phyloP scores from a whole-genome alignment of 2,113 vertebrate species.

The Albula glossodonta region DNA sequence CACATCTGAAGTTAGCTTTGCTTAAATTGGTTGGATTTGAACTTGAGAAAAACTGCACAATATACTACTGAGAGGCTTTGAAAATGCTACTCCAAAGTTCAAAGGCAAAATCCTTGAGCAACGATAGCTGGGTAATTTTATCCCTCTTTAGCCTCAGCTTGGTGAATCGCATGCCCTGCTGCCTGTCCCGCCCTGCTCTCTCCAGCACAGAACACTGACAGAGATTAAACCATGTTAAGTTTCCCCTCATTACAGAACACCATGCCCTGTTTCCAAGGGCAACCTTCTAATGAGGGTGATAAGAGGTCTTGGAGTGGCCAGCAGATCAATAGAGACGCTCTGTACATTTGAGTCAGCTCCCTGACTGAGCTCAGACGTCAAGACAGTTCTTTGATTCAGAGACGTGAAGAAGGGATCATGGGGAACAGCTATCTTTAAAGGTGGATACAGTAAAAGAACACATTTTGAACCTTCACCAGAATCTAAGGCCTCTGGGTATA shows the following conservation, averaged over 20 bases:
- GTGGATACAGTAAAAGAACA: not conserved
- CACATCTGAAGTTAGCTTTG: constrained; percentile 1
- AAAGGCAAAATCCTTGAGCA: constrained; percentile 11
- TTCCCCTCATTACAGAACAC: constrained; percentile 15
- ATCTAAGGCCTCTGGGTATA: too few relatives aligned
- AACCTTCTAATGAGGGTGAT: constrained; percentile 12
- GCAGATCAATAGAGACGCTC: constrained; percentile 20
- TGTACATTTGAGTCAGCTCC: not conserved
- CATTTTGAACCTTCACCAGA: too few relatives aligned
- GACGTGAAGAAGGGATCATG: not conserved
- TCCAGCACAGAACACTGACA: not conserved
- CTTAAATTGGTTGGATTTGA: constrained; percentile 13
- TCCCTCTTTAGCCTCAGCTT: constrained; percentile 21
- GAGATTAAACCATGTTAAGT: constrained; percentile 23
- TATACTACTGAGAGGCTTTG: not conserved
- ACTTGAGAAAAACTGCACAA: not conserved
- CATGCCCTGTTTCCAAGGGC: constrained; percentile 25
- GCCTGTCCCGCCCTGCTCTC: not conserved
- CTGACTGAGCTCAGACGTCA: constrained; percentile 8
- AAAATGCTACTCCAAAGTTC: constrained; percentile 6
- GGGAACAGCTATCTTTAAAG: not conserved
- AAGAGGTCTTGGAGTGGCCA: not conserved
- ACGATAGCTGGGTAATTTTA: constrained; percentile 13
- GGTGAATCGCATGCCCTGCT: not conserved
- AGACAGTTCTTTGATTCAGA: constrained; percentile 1